Conservation (phyloP, 64 coral and sea anemone genomes). For the Porites australiensis region DNA sequence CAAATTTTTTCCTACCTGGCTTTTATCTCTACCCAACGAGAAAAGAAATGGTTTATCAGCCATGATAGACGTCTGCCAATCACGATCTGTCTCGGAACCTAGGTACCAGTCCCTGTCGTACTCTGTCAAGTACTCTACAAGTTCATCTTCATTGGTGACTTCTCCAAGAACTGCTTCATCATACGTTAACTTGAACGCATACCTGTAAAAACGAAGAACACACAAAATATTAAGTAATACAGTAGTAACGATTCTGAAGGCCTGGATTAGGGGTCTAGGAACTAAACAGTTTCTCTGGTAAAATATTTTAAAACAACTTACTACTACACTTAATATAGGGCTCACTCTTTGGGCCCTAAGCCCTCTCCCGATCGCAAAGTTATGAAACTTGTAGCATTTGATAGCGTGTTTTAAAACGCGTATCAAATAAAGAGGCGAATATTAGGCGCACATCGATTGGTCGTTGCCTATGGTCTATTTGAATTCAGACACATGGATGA, state of each 20-base stretch:
- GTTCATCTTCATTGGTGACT: conserved; percentile 73
- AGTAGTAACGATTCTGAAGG: background rate
- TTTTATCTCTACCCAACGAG: conserved; percentile 80
- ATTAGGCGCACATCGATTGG: no score
- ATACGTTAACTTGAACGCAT: conserved; percentile 97
- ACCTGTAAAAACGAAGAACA: conserved; percentile 60
- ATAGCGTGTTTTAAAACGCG: no score
- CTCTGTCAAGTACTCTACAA: conserved; percentile 73
- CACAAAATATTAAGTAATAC: background rate
- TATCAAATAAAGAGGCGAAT: no score
- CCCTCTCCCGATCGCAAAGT: no score
- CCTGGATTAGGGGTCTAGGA: no score
- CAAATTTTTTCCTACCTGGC: conserved; percentile 60
- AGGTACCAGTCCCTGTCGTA: conserved; percentile 93
- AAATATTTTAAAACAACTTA: no score
- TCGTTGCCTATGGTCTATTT: no score
- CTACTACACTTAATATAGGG: no score
- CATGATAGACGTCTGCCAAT: conserved; percentile 84
- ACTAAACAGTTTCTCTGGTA: no score
- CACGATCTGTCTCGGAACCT: conserved; percentile 70
- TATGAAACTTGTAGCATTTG: no score
- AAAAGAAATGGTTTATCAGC: conserved; percentile 81
- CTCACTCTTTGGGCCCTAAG: no score
- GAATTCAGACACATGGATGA: no score
- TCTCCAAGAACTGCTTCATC: conserved; percentile 98